Evolutionary conservation across 1,140 invertebrate species (phyloP).

Genomic region (Papilio glaucus): DNA sequence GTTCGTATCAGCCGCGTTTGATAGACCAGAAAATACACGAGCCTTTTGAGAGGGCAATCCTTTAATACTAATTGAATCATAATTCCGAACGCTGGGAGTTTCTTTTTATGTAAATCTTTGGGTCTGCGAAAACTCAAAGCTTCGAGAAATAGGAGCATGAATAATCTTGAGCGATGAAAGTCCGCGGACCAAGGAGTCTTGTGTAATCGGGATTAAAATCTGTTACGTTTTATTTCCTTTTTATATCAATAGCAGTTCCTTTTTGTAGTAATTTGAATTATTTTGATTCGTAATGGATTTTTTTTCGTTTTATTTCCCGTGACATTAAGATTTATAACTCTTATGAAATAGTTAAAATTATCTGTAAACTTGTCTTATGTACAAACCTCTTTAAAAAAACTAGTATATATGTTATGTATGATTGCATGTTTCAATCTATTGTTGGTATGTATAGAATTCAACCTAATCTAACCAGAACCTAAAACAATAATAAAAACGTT

Average conservation of each 20-base stretch:
- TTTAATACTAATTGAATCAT: slow-evolving; percentile 83
- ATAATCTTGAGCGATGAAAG: slow-evolving; percentile 72
- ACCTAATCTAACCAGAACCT: no score
- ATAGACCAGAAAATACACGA: slow-evolving; percentile 75
- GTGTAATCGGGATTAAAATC: slow-evolving; percentile 69
- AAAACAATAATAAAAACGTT: no score
- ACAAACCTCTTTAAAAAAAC: no score
- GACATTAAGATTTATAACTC: not conserved
- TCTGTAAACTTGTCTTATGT: no score
- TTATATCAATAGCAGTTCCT: slow-evolving; percentile 13
- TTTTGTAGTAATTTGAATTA: slow-evolving; percentile 36
- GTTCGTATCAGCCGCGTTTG: slow-evolving; percentile 64
- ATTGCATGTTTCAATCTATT: no score
- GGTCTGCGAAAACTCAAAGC: slow-evolving; percentile 66
- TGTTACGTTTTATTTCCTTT: slow-evolving; percentile 54
- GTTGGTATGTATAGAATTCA: no score
- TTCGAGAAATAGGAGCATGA: slow-evolving; percentile 65
- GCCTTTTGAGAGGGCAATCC: slow-evolving; percentile 78
- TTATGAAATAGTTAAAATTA: not conserved
- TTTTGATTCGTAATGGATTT: slow-evolving; percentile 31
- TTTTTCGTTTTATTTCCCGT: slow-evolving; percentile 13
- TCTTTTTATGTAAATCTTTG: slow-evolving; percentile 83
- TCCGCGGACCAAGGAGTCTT: slow-evolving; percentile 53
- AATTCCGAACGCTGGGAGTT: slow-evolving; percentile 79
- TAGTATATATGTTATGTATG: no score